Percentiles rank a stretch among this genome's conserved stretches.
Conservation (phyloP, 1,140 invertebrate species). For the Tribolium madens region DNA sequence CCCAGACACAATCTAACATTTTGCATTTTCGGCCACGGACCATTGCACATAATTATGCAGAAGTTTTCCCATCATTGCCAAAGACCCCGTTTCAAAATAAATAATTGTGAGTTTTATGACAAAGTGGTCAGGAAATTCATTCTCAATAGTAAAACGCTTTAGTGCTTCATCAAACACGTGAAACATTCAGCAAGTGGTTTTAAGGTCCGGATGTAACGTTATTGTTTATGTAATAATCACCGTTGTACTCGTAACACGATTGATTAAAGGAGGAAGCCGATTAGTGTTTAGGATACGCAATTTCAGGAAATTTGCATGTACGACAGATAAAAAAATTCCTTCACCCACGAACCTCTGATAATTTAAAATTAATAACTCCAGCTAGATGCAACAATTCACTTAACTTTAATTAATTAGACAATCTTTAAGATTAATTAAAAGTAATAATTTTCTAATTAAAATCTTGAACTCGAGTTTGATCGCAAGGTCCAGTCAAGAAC, state of each 20-base stretch:
- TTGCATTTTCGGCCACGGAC: no score
- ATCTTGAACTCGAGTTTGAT: background rate
- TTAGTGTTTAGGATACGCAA: background rate
- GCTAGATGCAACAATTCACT: background rate
- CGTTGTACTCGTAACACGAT: background rate
- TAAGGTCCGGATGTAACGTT: slow-evolving; percentile 17
- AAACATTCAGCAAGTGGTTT: background rate
- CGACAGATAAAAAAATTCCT: background rate
- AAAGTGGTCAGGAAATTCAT: background rate
- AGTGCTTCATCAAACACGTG: slow-evolving; percentile 9
- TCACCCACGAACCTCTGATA: background rate
- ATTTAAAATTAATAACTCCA: background rate
- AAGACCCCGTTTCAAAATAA: no score
- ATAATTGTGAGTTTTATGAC: no score
- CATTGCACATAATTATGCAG: no score
- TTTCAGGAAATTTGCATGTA: background rate
- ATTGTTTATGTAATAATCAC: slow-evolving; percentile 12
- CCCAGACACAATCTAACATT: no score
- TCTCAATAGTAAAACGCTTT: background rate
- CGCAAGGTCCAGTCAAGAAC: background rate
- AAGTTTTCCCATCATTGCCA: no score
- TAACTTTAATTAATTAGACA: slow-evolving; percentile 20
- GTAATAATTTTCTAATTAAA: slow-evolving; percentile 18
- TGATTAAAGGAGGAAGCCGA: background rate
- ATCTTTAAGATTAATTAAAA: slow-evolving; percentile 5